Evolutionary conservation across 1,140 invertebrate genomes (phyloP).

Genomic region (Drosophila orena): DNA sequence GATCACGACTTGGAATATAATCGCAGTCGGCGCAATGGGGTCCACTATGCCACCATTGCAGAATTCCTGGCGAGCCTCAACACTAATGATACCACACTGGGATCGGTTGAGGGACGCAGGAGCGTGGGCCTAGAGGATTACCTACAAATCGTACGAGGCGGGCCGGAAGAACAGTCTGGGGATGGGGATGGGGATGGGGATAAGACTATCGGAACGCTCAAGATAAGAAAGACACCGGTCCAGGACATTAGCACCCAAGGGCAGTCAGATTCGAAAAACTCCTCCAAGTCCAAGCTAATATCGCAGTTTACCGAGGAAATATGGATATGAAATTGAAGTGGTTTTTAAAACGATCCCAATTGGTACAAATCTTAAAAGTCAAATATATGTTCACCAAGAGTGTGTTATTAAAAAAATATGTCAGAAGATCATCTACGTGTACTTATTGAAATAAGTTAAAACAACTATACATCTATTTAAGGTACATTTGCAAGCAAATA

Average conservation of each 20-base stretch:
- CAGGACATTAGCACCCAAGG: neutral
- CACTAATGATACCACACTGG: neutral
- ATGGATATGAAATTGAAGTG: neutral
- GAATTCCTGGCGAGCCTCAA: constrained; percentile 4
- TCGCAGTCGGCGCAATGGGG: neutral
- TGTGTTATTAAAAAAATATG: no score
- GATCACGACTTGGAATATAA: constrained; percentile 1
- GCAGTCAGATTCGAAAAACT: neutral
- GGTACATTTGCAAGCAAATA: no score
- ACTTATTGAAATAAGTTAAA: no score
- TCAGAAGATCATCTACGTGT: no score
- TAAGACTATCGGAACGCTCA: no score
- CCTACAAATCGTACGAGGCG: neutral
- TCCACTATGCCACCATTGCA: neutral
- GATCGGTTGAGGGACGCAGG: no score
- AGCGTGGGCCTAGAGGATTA: neutral
- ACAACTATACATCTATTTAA: no score
- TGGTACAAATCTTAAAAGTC: no score
- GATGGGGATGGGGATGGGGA: neutral
- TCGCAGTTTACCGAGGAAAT: neutral
- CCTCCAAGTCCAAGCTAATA: neutral
- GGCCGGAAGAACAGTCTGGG: neutral
- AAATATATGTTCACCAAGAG: no score
- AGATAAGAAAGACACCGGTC: neutral
- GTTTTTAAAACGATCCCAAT: no score